phyloP scores from a whole-genome alignment of 1,140 invertebrate genomes.

The Diuraphis noxia region DNA sequence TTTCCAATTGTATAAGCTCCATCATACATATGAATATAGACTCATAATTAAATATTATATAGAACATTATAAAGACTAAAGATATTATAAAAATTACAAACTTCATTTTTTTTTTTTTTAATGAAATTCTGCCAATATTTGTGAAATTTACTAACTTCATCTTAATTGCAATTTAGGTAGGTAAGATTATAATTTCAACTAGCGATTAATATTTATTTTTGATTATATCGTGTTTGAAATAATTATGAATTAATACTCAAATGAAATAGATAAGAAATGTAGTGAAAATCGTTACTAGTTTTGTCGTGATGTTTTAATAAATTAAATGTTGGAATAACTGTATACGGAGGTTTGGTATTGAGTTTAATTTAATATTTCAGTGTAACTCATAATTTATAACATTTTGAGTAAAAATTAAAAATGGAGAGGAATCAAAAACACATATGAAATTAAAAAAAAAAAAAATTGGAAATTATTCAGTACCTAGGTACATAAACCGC shows the following conservation, averaged over 20 bases:
- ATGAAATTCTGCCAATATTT: neutral
- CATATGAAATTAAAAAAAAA: neutral
- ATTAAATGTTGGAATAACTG: neutral
- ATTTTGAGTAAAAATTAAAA: neutral
- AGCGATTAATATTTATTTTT: neutral
- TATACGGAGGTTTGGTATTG: neutral
- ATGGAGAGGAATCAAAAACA: neutral
- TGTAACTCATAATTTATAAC: neutral
- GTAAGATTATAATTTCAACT: neutral
- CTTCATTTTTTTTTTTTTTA: no score
- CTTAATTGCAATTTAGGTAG: neutral
- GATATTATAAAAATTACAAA: no score
- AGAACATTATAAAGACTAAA: no score
- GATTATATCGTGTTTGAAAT: neutral
- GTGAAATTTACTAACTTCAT: neutral
- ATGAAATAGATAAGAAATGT: neutral
- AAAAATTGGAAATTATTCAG: neutral
- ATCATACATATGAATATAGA: no score
- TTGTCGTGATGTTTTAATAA: neutral
- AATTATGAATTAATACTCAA: neutral
- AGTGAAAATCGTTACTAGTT: neutral
- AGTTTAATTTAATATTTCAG: neutral
- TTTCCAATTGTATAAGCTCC: no score
- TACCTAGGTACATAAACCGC: neutral
- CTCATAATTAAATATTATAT: no score